phyloP scores from a whole-genome alignment of 2,797 vertebrate genomes.

The Thalassophryne amazonica region DNA sequence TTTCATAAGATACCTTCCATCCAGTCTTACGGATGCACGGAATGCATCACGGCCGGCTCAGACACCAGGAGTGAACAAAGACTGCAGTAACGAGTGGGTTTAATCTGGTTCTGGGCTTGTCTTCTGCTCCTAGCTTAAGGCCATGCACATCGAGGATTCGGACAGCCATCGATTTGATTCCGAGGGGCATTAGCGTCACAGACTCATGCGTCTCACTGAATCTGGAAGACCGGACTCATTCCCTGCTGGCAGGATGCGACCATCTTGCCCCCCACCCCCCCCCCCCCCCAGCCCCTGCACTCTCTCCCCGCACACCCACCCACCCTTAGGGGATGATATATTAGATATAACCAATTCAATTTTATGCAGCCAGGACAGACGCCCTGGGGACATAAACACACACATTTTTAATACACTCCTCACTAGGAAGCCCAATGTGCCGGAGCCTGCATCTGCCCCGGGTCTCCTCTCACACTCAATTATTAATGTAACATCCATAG shows the following conservation, averaged over 20 bases:
- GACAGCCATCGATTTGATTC: constrained; percentile 82
- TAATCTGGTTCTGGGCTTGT: constrained; percentile 77
- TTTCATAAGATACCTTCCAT: constrained; percentile 70
- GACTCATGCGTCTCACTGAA: constrained; percentile 71
- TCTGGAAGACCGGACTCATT: constrained; percentile 63
- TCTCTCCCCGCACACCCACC: constrained; percentile 21
- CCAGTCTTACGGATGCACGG: constrained; percentile 60
- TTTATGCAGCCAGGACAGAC: constrained; percentile 84
- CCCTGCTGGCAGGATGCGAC: constrained; percentile 76
- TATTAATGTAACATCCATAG: constrained; percentile 83
- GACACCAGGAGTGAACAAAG: constrained; percentile 79
- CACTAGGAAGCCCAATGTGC: constrained; percentile 77
- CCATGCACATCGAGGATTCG: constrained; percentile 72
- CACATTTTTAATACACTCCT: constrained; percentile 86
- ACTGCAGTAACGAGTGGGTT: constrained; percentile 72
- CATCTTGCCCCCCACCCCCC: constrained; percentile 50
- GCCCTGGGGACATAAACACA: constrained; percentile 82
- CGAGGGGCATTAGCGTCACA: constrained; percentile 79
- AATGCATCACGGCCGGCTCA: constrained; percentile 57
- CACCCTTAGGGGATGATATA: constrained; percentile 83
- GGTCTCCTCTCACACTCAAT: constrained; percentile 83
- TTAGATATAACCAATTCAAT: constrained; percentile 86
- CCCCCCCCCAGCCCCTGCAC: constrained; percentile 36
- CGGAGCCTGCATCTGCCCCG: constrained; percentile 70
- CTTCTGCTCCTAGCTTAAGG: constrained; percentile 72